Percentiles rank a stretch among this genome's conserved stretches.
phyloP scores from a whole-genome alignment of 2,797 vertebrate species.

The Pampus argenteus region DNA sequence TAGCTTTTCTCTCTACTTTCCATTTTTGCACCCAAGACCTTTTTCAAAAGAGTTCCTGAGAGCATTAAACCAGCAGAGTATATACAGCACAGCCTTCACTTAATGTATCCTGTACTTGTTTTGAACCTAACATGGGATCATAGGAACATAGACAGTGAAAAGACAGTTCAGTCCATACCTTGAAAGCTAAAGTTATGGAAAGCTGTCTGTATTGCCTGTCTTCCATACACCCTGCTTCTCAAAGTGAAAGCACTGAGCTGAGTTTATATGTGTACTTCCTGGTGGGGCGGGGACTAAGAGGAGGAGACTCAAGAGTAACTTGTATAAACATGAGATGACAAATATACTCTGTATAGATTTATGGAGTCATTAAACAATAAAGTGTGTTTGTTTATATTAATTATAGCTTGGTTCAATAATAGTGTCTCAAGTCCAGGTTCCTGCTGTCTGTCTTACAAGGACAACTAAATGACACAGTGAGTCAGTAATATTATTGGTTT shows the following conservation, averaged over 20 bases:
- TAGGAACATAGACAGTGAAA: background rate
- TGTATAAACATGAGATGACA: background rate
- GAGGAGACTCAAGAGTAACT: background rate
- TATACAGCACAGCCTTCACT: too few species aligned
- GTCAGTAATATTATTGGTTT: background rate
- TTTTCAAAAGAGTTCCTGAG: background rate
- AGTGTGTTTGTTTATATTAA: background rate
- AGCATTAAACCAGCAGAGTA: background rate
- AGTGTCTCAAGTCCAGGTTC: background rate
- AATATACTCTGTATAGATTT: too few species aligned
- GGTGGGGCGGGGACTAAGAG: conserved; percentile 40
- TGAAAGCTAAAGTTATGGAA: background rate
- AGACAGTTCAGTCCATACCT: background rate
- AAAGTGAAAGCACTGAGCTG: conserved; percentile 59
- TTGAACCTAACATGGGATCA: background rate
- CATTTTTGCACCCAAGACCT: conserved; percentile 43
- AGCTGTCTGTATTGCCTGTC: background rate
- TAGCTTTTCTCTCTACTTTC: conserved; percentile 13
- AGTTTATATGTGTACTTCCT: conserved; percentile 42
- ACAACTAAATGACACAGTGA: background rate
- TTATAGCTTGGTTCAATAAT: background rate
- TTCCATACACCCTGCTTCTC: background rate
- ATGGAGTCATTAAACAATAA: too few species aligned
- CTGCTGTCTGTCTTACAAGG: background rate
- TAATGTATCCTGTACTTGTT: too few species aligned